phyloP scores from a whole-genome alignment of 2,113 vertebrate genomes.

The Saccopteryx bilineata region DNA sequence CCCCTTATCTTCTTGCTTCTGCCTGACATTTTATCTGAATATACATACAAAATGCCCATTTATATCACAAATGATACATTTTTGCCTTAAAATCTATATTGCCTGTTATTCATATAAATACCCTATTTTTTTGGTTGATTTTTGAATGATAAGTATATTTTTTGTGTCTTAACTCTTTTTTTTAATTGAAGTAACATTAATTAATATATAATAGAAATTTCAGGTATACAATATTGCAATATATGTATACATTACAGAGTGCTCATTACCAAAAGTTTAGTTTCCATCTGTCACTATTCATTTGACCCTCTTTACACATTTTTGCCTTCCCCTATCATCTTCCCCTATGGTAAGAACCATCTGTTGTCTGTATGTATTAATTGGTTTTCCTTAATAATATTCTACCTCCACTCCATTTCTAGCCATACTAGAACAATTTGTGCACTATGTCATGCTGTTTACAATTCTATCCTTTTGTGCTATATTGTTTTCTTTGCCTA shows the following conservation, averaged over 20 bases:
- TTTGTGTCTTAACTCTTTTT: not conserved
- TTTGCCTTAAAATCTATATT: not conserved
- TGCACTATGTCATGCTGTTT: not conserved
- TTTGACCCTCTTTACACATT: not conserved
- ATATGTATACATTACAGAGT: not conserved
- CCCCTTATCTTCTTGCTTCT: not conserved
- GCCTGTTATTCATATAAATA: not conserved
- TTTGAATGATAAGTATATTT: not conserved
- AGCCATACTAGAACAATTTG: not conserved
- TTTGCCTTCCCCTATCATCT: not conserved
- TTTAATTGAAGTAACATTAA: not conserved
- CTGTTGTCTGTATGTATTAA: not conserved
- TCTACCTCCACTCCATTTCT: not conserved
- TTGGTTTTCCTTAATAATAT: slow-evolving; percentile 11
- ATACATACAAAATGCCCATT: not conserved
- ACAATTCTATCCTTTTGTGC: slow-evolving; percentile 13
- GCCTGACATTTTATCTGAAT: slow-evolving; percentile 20
- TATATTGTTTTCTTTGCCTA: slow-evolving; percentile 22
- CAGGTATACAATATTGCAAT: not conserved
- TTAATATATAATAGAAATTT: not conserved
- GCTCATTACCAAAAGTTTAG: not conserved
- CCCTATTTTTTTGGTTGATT: not conserved
- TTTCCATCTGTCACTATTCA: not conserved
- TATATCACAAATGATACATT: not conserved
- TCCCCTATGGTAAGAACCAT: not conserved